Percentiles rank a stretch among this genome's conserved stretches.
Conservation (phyloP, 2,797 vertebrate species). For the Acomys russatus region DNA sequence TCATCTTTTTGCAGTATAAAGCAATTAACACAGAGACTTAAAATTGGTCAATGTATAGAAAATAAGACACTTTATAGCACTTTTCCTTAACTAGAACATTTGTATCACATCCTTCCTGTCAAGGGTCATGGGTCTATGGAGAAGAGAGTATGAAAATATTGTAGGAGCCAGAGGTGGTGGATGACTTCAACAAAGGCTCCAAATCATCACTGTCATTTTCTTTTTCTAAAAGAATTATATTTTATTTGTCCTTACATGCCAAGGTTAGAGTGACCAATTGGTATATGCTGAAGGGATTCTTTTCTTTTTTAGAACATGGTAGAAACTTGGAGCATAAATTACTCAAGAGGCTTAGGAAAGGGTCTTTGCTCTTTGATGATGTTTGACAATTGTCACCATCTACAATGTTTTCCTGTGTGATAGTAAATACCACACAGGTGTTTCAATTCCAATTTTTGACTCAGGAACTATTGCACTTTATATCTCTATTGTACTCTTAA, state of each 20-base stretch:
- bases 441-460: not conserved
- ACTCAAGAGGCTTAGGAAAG: not conserved
- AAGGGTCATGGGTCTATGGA: not conserved
- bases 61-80: too few species aligned
- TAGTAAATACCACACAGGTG: not conserved
- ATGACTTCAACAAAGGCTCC: not conserved
- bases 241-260: not conserved
- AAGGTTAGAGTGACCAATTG: not conserved
- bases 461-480: conserved; percentile 6
- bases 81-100: not conserved
- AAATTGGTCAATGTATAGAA: not conserved
- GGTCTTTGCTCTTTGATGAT: not conserved
- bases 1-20: not conserved
- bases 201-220: not conserved
- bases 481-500: not conserved
- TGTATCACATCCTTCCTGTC: not conserved
- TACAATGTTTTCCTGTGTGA: not conserved
- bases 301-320: not conserved
- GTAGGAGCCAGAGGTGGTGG: not conserved
- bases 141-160: not conserved
- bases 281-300: not conserved
- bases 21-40: not conserved
- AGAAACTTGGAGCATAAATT: not conserved
- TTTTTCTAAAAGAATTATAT: not conserved
- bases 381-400: not conserved